phyloP scores from a whole-genome alignment of 30 jellyfish, hydroid and myxozoan genomes.

The Turritopsis rubra region DNA sequence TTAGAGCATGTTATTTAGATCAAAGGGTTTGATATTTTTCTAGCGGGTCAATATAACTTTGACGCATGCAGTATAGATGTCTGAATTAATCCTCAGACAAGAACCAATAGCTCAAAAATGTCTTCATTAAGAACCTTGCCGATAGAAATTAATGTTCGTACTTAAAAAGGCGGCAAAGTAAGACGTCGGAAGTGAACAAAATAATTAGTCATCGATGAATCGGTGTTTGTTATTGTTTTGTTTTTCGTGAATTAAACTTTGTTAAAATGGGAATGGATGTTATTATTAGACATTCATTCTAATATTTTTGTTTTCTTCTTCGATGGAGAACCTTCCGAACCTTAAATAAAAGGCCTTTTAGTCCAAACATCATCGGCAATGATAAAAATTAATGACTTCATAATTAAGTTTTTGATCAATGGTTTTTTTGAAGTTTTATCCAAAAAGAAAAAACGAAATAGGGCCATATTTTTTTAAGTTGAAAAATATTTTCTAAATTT shows the following conservation, averaged over 20 bases:
- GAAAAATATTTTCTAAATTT: not conserved
- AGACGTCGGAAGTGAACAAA: not conserved
- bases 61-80: not conserved
- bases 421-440: not conserved
- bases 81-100: not conserved
- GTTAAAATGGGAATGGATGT: not conserved
- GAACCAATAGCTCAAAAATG: not conserved
- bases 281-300: not conserved
- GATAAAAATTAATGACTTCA: not conserved
- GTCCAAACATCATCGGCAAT: not conserved
- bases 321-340: not conserved
- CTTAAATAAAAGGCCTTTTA: not conserved
- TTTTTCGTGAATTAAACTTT: not conserved
- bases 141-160: not conserved
- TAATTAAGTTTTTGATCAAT: not conserved
- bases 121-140: not conserved
- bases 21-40: not conserved
- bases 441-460: not conserved
- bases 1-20: too few relatives aligned
- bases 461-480: not conserved
- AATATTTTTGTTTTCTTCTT: not conserved
- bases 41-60: not conserved
- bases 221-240: not conserved
- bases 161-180: not conserved
- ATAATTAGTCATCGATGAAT: not conserved